Base-by-base conservation (phyloP, 2,113 vertebrate genomes). In the Tyrannus savana region DNA sequence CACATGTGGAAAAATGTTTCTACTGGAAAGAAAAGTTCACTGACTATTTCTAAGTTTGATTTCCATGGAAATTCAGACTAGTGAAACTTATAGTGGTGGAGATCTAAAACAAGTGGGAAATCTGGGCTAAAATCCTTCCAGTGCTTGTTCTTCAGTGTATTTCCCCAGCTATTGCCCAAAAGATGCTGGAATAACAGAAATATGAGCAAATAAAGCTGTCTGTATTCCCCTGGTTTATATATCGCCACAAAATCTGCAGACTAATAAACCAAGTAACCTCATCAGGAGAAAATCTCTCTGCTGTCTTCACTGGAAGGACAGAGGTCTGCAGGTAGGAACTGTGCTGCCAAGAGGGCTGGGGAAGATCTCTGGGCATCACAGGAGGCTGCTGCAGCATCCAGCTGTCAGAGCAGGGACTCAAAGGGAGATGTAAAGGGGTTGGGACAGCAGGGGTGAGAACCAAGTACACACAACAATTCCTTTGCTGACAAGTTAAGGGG, bases 361-460 rank as follows among this genome's bases (percentile, higher is more conserved):
- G 11, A 94, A 50, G 8, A 37, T 37, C 41, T 41, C 58, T 64
- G 41, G 23, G 24, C 18, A 44, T 22, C 24, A 16, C 12, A 18
- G 47, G 6, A 28, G 35, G 24, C 17, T 52, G 33, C 47, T 55
- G 12, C 22, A 41, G 23, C 24, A 41, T 22, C 14, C 0, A 0
- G 7, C 14, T 42, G 10, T 52, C 0, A 2, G 14, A 62, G 14
- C 16, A 58, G 7, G 18, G 28, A 30, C 15, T 31, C 25, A 7
- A 7, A 3, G 14, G 27, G 41, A 50, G 37, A n/a, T 4, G 15
- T 3, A 41, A 86, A 56, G 19, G 58, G 7, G 47, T 10, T 1
- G 1, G 13, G 6, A 7, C 21, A 22, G 7, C 1, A 3, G 22
- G 12, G 8, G 5, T 52, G 19, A 68, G 31, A 9, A 37, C 16